Base-by-base conservation (phyloP, 2,888 invertebrate genomes). In the Rhagophthalmus giganteus region DNA sequence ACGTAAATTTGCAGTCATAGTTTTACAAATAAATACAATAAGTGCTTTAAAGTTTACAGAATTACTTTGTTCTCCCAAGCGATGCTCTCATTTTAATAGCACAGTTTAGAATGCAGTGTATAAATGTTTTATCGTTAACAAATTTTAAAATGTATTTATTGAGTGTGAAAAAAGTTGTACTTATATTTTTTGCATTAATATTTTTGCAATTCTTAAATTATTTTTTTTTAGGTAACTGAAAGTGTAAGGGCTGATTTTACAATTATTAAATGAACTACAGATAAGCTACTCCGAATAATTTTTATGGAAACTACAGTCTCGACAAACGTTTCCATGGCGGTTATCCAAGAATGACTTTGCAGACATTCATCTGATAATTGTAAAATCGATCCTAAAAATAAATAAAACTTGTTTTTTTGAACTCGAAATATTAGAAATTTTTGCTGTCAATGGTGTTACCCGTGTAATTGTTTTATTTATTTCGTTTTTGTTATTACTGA, bases 81-180 rank as follows among this genome's bases (percentile, higher is more conserved):
- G 45, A 44, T 48, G 41, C 28, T 39, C 32, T 51, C n/a, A 39
- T 32, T 51, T 33, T 45, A 44, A 44, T 44, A 45, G 45, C 40
- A 15, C 24, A 45, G 32, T 51, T 16, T 34, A 38, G 51, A 26
- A 34, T 39, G 44, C 40, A 41, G 34, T 20, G 51, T 51, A 45
- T 51, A 39, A 45, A 51, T 51, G 51, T 51, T 51, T 44, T 44
- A 61, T 62, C 63, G 64, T 63, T 63, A 32, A 38, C 38, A 34
- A 51, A 24, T 46, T 45, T 45, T 33, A 51, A 51, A 39, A 40
- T 51, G 44, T 51, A 51, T 51, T 51, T 51, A 51, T 51, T 51
- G 14, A 45, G 51, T 30, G 45, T 51, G 44, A 27, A 34, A 26
- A 28, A 51, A 51, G 44, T 51, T 39, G 51, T 51, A 51, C 51